phyloP scores from a whole-genome alignment of 1,140 invertebrate species.

The Cherax destructor region DNA sequence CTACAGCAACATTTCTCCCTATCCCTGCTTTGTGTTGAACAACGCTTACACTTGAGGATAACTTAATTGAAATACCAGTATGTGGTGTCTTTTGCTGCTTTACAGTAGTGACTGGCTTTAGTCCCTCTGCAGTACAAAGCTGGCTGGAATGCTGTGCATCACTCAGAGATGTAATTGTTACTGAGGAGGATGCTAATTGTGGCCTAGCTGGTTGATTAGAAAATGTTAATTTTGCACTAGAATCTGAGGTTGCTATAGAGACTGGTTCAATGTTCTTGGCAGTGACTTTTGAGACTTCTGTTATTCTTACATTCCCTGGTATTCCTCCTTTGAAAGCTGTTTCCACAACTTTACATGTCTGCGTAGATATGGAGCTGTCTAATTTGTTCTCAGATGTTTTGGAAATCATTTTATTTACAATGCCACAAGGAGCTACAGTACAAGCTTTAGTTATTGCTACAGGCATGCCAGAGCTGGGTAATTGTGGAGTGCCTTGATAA shows the following conservation, averaged over 20 bases:
- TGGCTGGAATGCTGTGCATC: not conserved
- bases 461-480: not conserved
- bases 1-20: constrained; percentile 16
- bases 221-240: not conserved
- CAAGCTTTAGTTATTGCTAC: constrained; percentile 8
- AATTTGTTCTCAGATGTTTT: not conserved
- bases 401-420: not conserved
- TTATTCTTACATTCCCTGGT: constrained; percentile 41
- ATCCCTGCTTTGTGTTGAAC: constrained; percentile 42
- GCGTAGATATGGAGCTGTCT: constrained; percentile 32
- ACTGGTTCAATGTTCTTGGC: constrained; percentile 29
- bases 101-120: not conserved
- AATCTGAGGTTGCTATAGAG: constrained; percentile 11
- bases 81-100: not conserved
- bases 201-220: not conserved
- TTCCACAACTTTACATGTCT: constrained; percentile 35
- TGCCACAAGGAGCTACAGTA: not conserved
- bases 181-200: constrained; percentile 32
- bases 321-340: constrained; percentile 31
- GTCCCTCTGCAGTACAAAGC: not conserved
- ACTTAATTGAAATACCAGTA: constrained; percentile 25
- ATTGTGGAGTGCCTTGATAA: not conserved
- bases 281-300: constrained; percentile 3
- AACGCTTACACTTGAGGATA: constrained; percentile 41
- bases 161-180: constrained; percentile 46